Conservation (phyloP, 2,113 vertebrate genomes). For the Muntiacus muntjak region DNA sequence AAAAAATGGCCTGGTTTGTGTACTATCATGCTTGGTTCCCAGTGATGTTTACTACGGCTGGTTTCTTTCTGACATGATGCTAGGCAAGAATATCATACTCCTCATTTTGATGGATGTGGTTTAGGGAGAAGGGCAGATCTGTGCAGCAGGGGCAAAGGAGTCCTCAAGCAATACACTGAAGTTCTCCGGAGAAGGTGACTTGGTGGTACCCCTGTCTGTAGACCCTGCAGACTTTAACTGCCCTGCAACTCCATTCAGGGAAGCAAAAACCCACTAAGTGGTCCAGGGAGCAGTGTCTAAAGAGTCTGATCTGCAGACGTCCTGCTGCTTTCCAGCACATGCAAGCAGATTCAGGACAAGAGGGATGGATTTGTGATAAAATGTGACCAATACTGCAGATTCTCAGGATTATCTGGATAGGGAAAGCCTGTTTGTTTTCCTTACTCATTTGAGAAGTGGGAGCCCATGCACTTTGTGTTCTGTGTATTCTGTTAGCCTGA, state of each 20-base stretch:
- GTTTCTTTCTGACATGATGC: not conserved
- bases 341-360: not conserved
- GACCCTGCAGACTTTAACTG: not conserved
- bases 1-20: not conserved
- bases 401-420: not conserved
- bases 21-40: not conserved
- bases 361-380: not conserved
- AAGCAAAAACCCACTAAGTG: not conserved
- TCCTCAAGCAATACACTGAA: not conserved
- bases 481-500: not conserved
- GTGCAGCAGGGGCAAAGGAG: not conserved
- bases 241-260: not conserved
- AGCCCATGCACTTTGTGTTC: not conserved
- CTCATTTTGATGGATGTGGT: not conserved
- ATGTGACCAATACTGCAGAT: not conserved
- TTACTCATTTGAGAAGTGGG: not conserved
- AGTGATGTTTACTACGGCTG: not conserved
- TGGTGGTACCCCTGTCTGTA: not conserved
- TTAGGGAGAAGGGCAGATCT: not conserved
- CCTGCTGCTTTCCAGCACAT: not conserved
- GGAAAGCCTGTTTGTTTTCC: not conserved
- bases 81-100: not conserved
- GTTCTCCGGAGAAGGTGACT: not conserved
- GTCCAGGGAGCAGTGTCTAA: not conserved
- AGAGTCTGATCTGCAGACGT: not conserved